These are phyloP conservation scores for Hylyphantes graminicola DNA, from an alignment of 1,140 invertebrate genomes.

Conservation along the genomic window DNA sequence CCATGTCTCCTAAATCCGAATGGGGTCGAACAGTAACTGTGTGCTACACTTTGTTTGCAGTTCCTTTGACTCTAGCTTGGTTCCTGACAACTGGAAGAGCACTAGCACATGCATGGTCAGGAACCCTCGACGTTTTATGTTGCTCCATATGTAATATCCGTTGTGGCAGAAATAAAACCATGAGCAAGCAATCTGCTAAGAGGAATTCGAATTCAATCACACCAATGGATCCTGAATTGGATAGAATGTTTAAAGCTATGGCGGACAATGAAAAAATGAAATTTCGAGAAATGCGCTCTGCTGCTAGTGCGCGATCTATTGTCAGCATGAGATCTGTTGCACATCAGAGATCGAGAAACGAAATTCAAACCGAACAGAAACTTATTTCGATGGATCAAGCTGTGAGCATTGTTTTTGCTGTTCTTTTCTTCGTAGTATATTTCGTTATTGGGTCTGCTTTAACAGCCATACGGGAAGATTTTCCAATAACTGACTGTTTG, in stretches of 20 bases:
- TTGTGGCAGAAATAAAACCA: no score
- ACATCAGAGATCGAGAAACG: background rate
- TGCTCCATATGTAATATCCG: background rate
- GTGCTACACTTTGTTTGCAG: conserved; percentile 9
- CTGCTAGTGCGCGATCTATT: no score
- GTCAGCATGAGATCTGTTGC: no score
- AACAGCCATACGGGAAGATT: background rate
- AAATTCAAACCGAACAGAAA: background rate
- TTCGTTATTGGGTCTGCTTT: conserved; percentile 42
- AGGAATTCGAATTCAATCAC: conserved; percentile 2
- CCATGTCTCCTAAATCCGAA: conserved; percentile 30
- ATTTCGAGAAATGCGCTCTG: no score
- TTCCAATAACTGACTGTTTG: conserved; percentile 12
- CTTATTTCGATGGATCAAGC: background rate
- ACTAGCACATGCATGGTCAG: conserved; percentile 11
- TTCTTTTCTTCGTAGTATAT: conserved; percentile 39
- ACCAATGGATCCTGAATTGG: background rate
- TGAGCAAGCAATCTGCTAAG: background rate
- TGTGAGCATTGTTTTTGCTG: conserved; percentile 19
- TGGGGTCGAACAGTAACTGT: conserved; percentile 33
- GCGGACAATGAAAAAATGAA: background rate
- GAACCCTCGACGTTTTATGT: conserved; percentile 21
- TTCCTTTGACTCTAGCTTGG: conserved; percentile 27
- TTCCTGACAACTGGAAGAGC: background rate
- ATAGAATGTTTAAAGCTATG: background rate